phyloP scores from a whole-genome alignment of 2,797 vertebrate genomes.

The Cyprinella venusta region DNA sequence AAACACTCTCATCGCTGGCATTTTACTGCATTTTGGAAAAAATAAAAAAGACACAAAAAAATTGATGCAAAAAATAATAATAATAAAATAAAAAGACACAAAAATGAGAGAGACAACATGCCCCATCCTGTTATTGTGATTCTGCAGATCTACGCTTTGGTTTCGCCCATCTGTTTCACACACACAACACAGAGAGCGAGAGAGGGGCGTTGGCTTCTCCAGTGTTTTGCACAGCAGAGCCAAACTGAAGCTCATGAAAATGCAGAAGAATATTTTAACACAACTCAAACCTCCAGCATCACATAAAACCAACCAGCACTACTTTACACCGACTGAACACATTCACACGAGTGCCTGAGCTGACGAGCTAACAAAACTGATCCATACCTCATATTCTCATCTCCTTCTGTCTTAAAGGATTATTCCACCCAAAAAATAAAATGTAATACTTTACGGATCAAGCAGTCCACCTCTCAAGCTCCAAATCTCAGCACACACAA shows the following conservation, averaged over 20 bases:
- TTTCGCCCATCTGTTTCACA: slow-evolving; percentile 73
- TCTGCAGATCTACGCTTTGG: slow-evolving; percentile 76
- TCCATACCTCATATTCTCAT: neutral
- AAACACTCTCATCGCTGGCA: neutral
- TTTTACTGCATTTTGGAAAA: slow-evolving; percentile 8
- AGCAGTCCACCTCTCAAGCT: neutral
- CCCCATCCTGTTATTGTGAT: slow-evolving; percentile 70
- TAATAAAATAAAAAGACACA: neutral
- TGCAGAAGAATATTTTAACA: slow-evolving; percentile 44
- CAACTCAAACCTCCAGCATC: neutral
- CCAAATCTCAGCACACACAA: neutral
- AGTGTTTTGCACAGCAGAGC: slow-evolving; percentile 54
- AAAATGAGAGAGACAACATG: slow-evolving; percentile 28
- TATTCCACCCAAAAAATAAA: neutral
- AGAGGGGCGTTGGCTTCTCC: slow-evolving; percentile 55
- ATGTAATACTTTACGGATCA: neutral
- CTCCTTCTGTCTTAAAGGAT: neutral
- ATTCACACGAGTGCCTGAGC: neutral
- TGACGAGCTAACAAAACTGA: slow-evolving; percentile 9
- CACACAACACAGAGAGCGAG: slow-evolving; percentile 44
- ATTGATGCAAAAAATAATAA: neutral
- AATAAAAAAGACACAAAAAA: neutral
- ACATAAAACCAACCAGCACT: slow-evolving; percentile 9
- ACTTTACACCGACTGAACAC: neutral
- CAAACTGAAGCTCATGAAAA: slow-evolving; percentile 55